Base-by-base conservation (phyloP, 1,140 invertebrate species). In the Procambarus clarkii region DNA sequence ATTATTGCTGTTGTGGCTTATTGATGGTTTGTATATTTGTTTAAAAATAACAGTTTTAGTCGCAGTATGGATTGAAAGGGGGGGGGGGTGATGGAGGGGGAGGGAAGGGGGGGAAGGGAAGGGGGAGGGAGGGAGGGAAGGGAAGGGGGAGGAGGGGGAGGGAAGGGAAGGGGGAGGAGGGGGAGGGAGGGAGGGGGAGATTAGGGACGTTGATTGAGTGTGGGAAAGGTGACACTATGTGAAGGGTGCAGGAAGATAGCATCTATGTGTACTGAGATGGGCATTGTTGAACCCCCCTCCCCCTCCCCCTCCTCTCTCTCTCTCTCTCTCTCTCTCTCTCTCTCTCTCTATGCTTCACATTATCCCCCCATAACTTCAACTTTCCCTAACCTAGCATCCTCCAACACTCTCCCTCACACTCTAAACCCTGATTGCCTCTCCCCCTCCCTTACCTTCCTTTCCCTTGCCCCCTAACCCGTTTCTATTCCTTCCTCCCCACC, bases 381-480 rank as follows among this genome's bases (percentile, higher is more conserved):
- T 34, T 34, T 34, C 34, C 34, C 34, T 34, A 34, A 34, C 34
- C 34, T 34, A 34, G 34, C 34, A 34, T 34, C 34, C 0, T 34
- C 34, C 34, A 34, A 34, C 18, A 1, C 18, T 24, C 18, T 18
- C 24, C 76, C 18, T 24, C 15, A 46, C 21, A 1, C 77, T 9
- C 77, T 9, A 24, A 11, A 46, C 21, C 77, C 21, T 44, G 2
- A 34, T 46, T 44, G 11, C 77, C 48, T 54, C 79, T 21, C 79
- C 15, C 79, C 34, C 48, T 18, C 79, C 54, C 48, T n/a, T 46
- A 24, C 79, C 54, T n/a, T 21, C 79, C 46, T 18, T 54, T 46
- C 54, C 79, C 46, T 46, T 46, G n/a, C 79, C 54, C 79, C 54
- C 79, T n/a, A 44, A 24, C 79, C 18, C 79, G n/a, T 46, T n/a